Evolutionary conservation across 1,140 invertebrate species (phyloP), one percentile per base, ranked within the genome.

Genomic region (Meloidogyne exigua): DNA sequence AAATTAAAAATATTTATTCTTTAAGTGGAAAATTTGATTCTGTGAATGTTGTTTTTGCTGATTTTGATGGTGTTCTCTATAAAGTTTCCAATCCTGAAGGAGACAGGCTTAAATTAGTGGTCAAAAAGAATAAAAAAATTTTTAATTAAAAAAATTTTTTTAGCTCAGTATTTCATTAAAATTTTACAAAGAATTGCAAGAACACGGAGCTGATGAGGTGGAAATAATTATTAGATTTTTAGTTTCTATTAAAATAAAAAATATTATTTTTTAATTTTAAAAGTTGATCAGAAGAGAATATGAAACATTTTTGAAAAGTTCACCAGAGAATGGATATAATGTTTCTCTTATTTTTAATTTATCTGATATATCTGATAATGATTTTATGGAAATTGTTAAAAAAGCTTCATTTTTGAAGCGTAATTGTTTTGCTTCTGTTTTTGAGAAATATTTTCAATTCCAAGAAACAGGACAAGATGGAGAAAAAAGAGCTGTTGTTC

Each of bases 381-480:
- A 57, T 57, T 92, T 95, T 87, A 90, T 91, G 79, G 88, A 93
- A 82, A 92, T 96, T 72, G 87, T 89, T n/a, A 93, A 94, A 88
- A 95, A 95, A 90, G 93, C 96, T 80, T 94, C 94, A 28, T 90
- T 97, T 28, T 89, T 99, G 62, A 99, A 99, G 89, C 92, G 96
- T 84, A 96, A 99, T 89, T 99, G 96, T 89, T 99, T 99, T 90
- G 96, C 96, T 21, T 97, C 96, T 62, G 95, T 99, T 44, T 99
- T 99, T 90, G 95, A 99, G 89, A 97, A 98, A 87, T 99, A 99
- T 90, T 99, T 99, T 89, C 92, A 96, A 88, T 95, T 95, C 88
- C 96, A 99, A 91, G 94, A 95, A 88, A 91, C 92, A 82, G 94
- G 93, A 1, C 92, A 93, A 86, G 92, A 95, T 87, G 92, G 93